Evolutionary conservation across 92 coral and sea anemone species (phyloP), one percentile per base, ranked within the genome.

Genomic region (Phenganax marumi): DNA sequence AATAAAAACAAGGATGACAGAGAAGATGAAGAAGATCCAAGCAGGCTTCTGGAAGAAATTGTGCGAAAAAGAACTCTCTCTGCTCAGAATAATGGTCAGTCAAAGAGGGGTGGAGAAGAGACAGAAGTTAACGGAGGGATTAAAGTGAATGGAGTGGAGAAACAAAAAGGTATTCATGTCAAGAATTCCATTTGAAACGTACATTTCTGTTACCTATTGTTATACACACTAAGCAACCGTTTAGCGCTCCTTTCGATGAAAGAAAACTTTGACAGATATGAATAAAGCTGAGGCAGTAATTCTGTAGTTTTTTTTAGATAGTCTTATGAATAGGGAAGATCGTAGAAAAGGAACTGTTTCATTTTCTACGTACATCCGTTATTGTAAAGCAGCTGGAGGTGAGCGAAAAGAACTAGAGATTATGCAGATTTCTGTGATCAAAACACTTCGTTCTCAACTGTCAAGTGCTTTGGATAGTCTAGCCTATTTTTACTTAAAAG

Each of bases 361-460:
- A 53, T 73, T 84, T 10, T 79, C 90, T 16, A 91, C 96, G 5
- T 91, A 91, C 84, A 43, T 68, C 13, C 70, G 82, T 17, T 91
- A 91, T 83, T 80, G 85, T 70, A 81, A 82, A 52, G 88, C 95
- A 50, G 95, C 85, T 21, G 95, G 95, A 89, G 95, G 95, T 91
- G 62, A 61, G 81, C 18, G 43, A 19, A 17, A 33, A 33, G 43
- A 33, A 33, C 43, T 1, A 33, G 5, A 33, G 43, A 33, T 5
- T 33, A 33, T 33, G 5, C 43, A 33, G 43, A 33, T 33, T 33
- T 33, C 43, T 2, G 43, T 33, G 43, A 33, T 1, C 43, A 33
- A 33, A 33, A 33, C 2, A 33, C 2, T 33, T 33, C 43, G 43
- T 33, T 33, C 43, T 33, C 43, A 33, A 33, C 43, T 33, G 2